Evolutionary conservation across 1,140 invertebrate species (phyloP), one percentile per base, ranked within the genome.

Genomic region (Cydia amplana): DNA sequence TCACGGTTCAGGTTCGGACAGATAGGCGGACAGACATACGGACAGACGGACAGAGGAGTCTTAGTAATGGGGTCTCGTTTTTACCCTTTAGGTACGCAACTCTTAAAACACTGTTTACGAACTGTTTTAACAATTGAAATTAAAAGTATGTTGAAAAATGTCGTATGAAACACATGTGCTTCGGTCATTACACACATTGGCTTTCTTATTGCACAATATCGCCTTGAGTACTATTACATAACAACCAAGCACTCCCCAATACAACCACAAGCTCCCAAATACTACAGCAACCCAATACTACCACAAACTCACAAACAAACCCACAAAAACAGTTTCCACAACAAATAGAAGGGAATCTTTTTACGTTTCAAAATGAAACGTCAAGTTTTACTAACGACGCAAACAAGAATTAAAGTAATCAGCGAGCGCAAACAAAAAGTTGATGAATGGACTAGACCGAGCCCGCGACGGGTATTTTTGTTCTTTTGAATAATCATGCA

Each of bases 351-450:
- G 7, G 75, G 43, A 82, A 80, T 78, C 76, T 77, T 84, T 78
- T 82, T 79, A 43, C 65, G 28, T 81, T 81, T 79, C 74, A 23
- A 77, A 80, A 82, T 81, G 83, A 79, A 84, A 79, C 70, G 81
- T 78, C 83, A 84, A 78, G 77, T 82, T 80, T 78, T 78, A 70
- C 76, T 80, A 84, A 84, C 78, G 77, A 80, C 55, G 75, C 65
- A 70, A 70, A 70, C 65, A 70, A 60, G 65, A 70, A 70, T 70
- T 70, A 70, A 70, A 70, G 65, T 70, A 75, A 78, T 73, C 74
- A 63, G 73, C 72, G 14, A 64, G 32, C n/a, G 70, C 76, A 78
- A 80, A 79, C 79, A 84, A 80, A 76, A 76, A 72, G 72, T 76
- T 75, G 75, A 78, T 51, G 32, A 70, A 40, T 51, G 43, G 23